Base-by-base conservation (phyloP, 1,140 invertebrate genomes). In the Drosophila sechellia region DNA sequence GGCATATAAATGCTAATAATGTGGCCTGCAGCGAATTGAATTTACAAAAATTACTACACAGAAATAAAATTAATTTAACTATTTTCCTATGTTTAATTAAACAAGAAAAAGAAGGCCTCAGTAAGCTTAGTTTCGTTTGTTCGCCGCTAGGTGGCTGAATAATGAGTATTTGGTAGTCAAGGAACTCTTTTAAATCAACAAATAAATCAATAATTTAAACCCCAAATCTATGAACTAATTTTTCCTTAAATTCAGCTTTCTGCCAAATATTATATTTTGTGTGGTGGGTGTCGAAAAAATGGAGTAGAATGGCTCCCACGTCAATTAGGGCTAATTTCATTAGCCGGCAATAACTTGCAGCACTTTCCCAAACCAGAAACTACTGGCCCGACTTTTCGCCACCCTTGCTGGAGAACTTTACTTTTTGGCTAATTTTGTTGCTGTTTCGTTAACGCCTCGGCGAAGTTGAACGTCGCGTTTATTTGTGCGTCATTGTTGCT, bases 271-370 rank as follows among this genome's bases (percentile, higher is more conserved):
- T 35, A 42, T 11, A 49, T 43, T 13, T 34, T n/a, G 58, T 63
- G 58, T 48, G 45, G 27, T 34, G 20, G 59, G 27, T 34, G 27
- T 15, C 22, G 58, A 42, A 11, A 34, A 17, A 48, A 39, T 56
- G 22, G 46, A 56, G 52, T 17, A 39, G n/a, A 55, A 63, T 43
- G 76, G 74, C 71, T 77, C 63, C 76, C 71, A 77, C 86, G 84
- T 80, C 84, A 89, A 90, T 89, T 89, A 89, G 85, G 53, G 84
- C 79, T 84, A 89, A 89, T 89, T 89, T 87, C 84, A 87, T 87
- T 87, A 87, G 84, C 65, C 69, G 64, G 84, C 84, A 84, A 87
- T 87, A 87, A 89, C 84, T 87, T 77, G 84, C 71, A 79, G 83
- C 81, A 87, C 77, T 87, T 77, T 79, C 53, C 70, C 31, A 0